phyloP scores from a whole-genome alignment of 2,797 vertebrate genomes.

The Rhinatrema bivittatum region DNA sequence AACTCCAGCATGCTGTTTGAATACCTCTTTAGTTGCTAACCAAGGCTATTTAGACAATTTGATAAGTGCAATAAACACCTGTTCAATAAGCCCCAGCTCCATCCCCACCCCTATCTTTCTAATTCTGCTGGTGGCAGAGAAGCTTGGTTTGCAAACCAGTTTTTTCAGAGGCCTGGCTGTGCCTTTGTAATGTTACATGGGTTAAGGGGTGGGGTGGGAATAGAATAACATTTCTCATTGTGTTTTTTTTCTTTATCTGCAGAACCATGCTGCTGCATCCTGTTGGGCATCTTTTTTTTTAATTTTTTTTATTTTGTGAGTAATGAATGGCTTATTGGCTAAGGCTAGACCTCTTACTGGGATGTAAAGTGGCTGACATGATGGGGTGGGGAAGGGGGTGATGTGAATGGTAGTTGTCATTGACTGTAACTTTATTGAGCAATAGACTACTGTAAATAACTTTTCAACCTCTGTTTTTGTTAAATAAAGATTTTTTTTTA shows the following conservation, averaged over 20 bases:
- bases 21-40: not conserved
- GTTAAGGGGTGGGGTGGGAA: not conserved
- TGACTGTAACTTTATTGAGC: slow-evolving; percentile 32
- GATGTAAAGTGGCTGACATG: slow-evolving; percentile 6
- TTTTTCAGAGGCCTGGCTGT: not conserved
- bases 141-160: not conserved
- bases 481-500: slow-evolving; percentile 52
- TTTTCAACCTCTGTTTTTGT: slow-evolving; percentile 42
- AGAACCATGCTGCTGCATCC: slow-evolving; percentile 24
- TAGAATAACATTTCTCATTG: slow-evolving; percentile 8
- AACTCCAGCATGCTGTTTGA: too few relatives aligned
- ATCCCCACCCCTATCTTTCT: not conserved
- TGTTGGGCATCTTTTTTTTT: slow-evolving; percentile 12
- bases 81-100: not conserved
- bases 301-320: too few relatives aligned
- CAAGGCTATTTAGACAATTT: slow-evolving; percentile 2
- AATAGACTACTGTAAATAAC: slow-evolving; percentile 62
- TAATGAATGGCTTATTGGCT: not conserved
- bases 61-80: not conserved
- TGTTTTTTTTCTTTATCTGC: slow-evolving; percentile 6
- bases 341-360: too few relatives aligned
- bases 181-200: not conserved
- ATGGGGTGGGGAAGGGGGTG: slow-evolving; percentile 6
- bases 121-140: not conserved
- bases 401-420: slow-evolving; percentile 19